Evolutionary conservation across 2,888 invertebrate genomes (phyloP).

Genomic region (Cactoblastis cactorum): DNA sequence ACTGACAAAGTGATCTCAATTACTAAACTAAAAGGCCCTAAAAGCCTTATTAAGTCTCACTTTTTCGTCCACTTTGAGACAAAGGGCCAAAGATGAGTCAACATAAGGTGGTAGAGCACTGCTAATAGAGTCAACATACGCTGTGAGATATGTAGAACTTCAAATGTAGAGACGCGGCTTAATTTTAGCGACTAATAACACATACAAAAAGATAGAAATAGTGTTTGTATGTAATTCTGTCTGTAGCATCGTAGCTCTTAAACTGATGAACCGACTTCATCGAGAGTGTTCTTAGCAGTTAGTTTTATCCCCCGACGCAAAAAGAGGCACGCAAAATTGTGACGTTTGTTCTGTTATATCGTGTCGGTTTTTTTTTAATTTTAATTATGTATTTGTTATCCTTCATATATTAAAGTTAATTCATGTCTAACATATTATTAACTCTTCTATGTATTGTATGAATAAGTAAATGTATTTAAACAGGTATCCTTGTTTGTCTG

Average conservation of each 20-base stretch:
- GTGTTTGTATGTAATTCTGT: no score
- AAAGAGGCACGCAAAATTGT: no score
- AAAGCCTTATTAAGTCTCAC: slow-evolving; percentile 1
- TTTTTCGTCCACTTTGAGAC: slow-evolving; percentile 6
- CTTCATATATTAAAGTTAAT: no score
- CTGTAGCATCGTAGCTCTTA: no score
- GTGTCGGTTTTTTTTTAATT: no score
- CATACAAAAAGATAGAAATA: no score
- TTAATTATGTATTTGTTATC: no score
- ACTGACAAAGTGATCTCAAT: background rate
- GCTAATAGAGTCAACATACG: slow-evolving; percentile 25
- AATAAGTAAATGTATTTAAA: slow-evolving; percentile 15
- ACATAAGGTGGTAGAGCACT: slow-evolving; percentile 22
- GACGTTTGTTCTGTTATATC: no score
- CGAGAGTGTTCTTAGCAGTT: no score
- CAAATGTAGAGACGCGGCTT: slow-evolving; percentile 16
- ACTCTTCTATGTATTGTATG: slow-evolving; percentile 4
- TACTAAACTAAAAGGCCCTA: background rate
- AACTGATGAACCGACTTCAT: no score
- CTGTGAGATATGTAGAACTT: slow-evolving; percentile 19
- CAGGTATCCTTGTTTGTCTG: slow-evolving; percentile 6
- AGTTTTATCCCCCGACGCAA: no score
- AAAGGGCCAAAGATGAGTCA: slow-evolving; percentile 3
- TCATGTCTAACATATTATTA: background rate
- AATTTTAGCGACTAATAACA: no score